Conservation (phyloP, 1,140 invertebrate species). For the Catajapyx aquilonaris region DNA sequence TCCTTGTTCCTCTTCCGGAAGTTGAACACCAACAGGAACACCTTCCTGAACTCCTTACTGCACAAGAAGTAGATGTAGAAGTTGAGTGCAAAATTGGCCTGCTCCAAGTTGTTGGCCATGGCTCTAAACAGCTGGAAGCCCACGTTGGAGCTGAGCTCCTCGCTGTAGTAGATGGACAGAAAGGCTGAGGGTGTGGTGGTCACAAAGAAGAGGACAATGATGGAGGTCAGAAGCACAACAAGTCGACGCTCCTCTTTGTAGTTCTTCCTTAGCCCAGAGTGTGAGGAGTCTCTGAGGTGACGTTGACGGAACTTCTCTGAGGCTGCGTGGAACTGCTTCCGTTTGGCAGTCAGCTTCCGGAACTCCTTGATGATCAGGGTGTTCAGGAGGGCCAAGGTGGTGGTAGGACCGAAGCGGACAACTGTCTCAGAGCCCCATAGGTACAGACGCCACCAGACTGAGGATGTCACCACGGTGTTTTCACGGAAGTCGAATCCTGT, state of each 20-base stretch:
- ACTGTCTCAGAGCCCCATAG: constrained; percentile 15
- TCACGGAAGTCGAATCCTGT: constrained; percentile 12
- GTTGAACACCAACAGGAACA: constrained; percentile 14
- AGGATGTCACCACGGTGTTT: constrained; percentile 11
- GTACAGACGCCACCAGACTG: constrained; percentile 15
- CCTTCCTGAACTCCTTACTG: constrained; percentile 20
- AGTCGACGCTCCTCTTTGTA: constrained; percentile 20
- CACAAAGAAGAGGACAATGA: constrained; percentile 23
- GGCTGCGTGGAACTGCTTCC: constrained; percentile 11
- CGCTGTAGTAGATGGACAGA: constrained; percentile 18
- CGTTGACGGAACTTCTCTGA: constrained; percentile 7
- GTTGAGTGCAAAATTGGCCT: constrained; percentile 21
- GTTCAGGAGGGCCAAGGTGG: constrained; percentile 18
- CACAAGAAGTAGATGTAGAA: constrained; percentile 23
- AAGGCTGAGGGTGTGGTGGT: constrained; percentile 22
- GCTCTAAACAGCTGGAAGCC: constrained; percentile 20
- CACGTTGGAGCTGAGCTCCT: constrained; percentile 15
- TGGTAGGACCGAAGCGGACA: constrained; percentile 17
- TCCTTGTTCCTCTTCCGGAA: too few relatives aligned
- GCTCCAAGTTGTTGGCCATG: constrained; percentile 19
- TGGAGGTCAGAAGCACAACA: constrained; percentile 19
- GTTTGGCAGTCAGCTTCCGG: constrained; percentile 14
- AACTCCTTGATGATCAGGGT: constrained; percentile 19
- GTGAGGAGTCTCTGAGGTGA: constrained; percentile 7
- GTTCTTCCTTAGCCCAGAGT: constrained; percentile 10